Evolutionary conservation across 2,113 vertebrate genomes (phyloP).

Genomic region (Danionella cerebrum): DNA sequence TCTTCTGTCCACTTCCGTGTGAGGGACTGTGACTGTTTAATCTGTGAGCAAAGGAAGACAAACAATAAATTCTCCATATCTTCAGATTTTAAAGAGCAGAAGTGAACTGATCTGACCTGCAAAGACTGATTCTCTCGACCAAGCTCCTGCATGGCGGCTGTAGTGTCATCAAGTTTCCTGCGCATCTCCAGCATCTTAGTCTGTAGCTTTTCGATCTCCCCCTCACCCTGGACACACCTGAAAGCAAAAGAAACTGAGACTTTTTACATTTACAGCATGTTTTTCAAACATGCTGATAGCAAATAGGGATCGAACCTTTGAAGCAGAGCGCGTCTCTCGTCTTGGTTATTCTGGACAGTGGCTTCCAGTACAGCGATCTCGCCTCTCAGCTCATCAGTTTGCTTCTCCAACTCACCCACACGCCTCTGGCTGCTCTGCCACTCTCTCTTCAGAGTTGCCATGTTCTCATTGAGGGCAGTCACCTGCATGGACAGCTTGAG

Average conservation of each 20-base stretch:
- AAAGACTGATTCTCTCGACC: slow-evolving; percentile 95
- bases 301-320: slow-evolving; percentile 87
- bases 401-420: slow-evolving; percentile 88
- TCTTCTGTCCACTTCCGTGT: slow-evolving; percentile 97
- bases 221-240: slow-evolving; percentile 94
- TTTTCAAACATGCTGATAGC: too few relatives aligned
- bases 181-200: slow-evolving; percentile 84
- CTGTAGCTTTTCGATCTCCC: slow-evolving; percentile 97
- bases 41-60: slow-evolving; percentile 59
- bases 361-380: slow-evolving; percentile 95
- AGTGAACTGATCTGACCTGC: slow-evolving; percentile 65
- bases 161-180: slow-evolving; percentile 92
- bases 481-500: slow-evolving; percentile 79
- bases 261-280: too few relatives aligned
- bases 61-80: background rate
- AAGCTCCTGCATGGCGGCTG: slow-evolving; percentile 94
- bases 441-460: slow-evolving; percentile 92
- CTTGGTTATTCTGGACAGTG: slow-evolving; percentile 95
- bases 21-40: slow-evolving; percentile 89
- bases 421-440: slow-evolving; percentile 89
- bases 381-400: slow-evolving; percentile 87
- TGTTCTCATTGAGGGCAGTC: slow-evolving; percentile 87
- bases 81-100: background rate
- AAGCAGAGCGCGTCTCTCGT: slow-evolving; percentile 85
- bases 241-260: background rate